phyloP scores from a whole-genome alignment of 2,113 vertebrate genomes.

The Rissa tridactyla region DNA sequence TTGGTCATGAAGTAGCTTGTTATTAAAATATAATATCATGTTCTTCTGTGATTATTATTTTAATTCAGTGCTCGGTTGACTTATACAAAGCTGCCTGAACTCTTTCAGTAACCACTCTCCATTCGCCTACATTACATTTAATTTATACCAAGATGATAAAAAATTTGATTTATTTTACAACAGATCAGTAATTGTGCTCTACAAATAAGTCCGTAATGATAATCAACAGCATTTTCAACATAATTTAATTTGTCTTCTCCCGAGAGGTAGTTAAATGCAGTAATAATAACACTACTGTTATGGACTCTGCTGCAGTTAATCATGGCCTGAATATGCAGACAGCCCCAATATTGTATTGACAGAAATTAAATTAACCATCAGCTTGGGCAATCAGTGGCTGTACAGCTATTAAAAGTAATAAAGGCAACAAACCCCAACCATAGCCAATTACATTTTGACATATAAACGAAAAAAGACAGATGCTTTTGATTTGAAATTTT shows the following conservation, averaged over 20 bases:
- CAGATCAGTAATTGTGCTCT: conserved; percentile 90
- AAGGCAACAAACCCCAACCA: conserved; percentile 82
- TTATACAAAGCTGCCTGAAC: conserved; percentile 69
- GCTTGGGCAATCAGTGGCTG: conserved; percentile 84
- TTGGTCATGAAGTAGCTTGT: conserved; percentile 69
- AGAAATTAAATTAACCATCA: conserved; percentile 91
- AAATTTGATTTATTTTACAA: conserved; percentile 91
- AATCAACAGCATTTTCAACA: conserved; percentile 90
- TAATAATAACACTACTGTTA: conserved; percentile 85
- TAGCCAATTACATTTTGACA: conserved; percentile 84
- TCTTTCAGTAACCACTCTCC: conserved; percentile 68
- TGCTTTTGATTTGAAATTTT: conserved; percentile 72
- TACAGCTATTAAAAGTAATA: conserved; percentile 88
- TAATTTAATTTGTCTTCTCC: conserved; percentile 92
- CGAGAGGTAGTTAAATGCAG: conserved; percentile 87
- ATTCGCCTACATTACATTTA: conserved; percentile 76
- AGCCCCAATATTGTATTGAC: conserved; percentile 90
- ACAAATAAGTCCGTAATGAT: conserved; percentile 89
- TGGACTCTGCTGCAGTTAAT: conserved; percentile 86
- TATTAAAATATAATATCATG: conserved; percentile 74
- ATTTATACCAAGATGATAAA: conserved; percentile 86
- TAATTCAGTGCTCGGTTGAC: conserved; percentile 69
- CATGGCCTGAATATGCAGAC: conserved; percentile 86
- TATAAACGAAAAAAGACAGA: conserved; percentile 80
- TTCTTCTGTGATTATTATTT: conserved; percentile 72